These are phyloP conservation scores for Tryphoninae sp. DNA, from an alignment of 2,888 invertebrate genomes.

Conservation along the genomic window DNA sequence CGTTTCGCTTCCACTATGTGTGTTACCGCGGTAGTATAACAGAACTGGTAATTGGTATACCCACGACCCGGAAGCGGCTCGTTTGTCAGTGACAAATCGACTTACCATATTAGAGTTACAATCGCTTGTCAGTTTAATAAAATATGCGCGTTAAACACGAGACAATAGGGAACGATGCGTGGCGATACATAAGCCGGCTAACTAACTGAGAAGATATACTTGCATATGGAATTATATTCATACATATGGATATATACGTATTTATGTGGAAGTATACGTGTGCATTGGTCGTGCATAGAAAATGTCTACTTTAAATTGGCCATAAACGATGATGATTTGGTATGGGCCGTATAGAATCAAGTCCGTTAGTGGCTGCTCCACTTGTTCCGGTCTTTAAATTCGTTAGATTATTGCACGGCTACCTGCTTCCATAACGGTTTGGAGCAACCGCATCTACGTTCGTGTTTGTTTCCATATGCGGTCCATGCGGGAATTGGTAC, in stretches of 20 bases:
- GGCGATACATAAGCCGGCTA: conserved; percentile 22
- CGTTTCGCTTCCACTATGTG: conserved; percentile 27
- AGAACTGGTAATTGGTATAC: conserved; percentile 59
- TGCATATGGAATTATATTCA: neutral
- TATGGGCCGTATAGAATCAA: conserved; percentile 5
- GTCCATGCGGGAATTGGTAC: neutral
- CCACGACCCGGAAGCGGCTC: conserved; percentile 62
- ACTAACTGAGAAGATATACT: conserved; percentile 24
- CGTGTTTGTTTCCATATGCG: neutral
- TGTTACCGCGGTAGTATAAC: conserved; percentile 45
- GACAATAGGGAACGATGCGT: conserved; percentile 43
- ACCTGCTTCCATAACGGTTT: too few species aligned
- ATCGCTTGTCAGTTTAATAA: conserved; percentile 61
- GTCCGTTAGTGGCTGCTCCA: conserved; percentile 9
- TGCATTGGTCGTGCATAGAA: conserved; percentile 7
- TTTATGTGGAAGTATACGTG: neutral
- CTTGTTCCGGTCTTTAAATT: too few species aligned
- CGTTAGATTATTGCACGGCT: too few species aligned
- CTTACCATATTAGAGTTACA: conserved; percentile 63
- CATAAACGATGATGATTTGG: neutral
- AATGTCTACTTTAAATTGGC: conserved; percentile 18
- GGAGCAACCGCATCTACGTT: neutral
- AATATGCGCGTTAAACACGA: conserved; percentile 53
- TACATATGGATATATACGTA: conserved; percentile 5
- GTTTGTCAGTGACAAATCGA: conserved; percentile 64